Evolutionary conservation across 1,140 invertebrate genomes (phyloP).

Genomic region (Temnothorax nylanderi): DNA sequence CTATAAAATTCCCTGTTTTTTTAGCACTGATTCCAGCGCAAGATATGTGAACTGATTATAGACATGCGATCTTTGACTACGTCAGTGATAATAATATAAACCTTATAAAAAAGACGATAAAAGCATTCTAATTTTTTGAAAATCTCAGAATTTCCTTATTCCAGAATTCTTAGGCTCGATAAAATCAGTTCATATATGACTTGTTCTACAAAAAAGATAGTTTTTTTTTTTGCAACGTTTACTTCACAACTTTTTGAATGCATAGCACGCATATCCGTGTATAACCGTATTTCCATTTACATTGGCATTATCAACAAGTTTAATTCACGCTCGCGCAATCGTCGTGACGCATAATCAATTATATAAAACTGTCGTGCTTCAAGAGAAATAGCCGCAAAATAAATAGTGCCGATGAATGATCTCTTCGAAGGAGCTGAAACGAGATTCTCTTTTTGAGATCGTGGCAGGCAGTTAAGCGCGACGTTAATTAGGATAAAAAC

Average conservation of each 20-base stretch:
- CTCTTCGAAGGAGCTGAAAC: not conserved
- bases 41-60: not conserved
- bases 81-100: not conserved
- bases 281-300: not conserved
- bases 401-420: constrained; percentile 3
- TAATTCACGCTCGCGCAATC: not conserved
- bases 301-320: constrained; percentile 21
- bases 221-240: not conserved
- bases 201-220: not conserved
- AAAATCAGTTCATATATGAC: not conserved
- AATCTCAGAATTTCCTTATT: not conserved
- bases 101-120: not conserved
- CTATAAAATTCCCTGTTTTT: not conserved
- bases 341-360: not conserved
- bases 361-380: not conserved
- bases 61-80: not conserved
- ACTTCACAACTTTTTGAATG: not conserved
- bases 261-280: not conserved
- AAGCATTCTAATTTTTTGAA: not conserved
- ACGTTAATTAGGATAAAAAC: constrained; percentile 52
- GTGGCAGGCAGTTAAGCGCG: constrained; percentile 29
- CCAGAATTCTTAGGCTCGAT: not conserved
- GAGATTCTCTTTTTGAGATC: constrained; percentile 10
- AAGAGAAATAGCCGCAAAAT: not conserved
- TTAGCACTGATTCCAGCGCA: not conserved